These are phyloP conservation scores for Holotrichia oblita DNA, from an alignment of 1,140 invertebrate species.

Conservation along the genomic window DNA sequence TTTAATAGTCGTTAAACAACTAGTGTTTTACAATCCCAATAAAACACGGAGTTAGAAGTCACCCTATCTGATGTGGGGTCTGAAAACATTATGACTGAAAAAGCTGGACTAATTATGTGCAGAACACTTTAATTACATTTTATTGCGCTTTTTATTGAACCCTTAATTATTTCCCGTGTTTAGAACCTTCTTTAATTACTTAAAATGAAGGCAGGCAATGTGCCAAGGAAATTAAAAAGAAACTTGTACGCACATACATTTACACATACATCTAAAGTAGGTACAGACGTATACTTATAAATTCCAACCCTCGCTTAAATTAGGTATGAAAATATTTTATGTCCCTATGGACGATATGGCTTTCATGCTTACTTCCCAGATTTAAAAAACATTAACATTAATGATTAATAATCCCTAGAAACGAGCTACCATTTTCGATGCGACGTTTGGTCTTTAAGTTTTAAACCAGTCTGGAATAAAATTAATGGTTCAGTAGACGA, in stretches of 20 bases:
- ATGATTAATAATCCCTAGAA: constrained; percentile 22
- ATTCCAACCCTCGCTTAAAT: constrained; percentile 28
- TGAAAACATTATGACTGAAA: constrained; percentile 40
- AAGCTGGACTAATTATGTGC: constrained; percentile 39
- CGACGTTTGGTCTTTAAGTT: background rate
- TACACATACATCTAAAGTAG: background rate
- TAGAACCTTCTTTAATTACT: constrained; percentile 39
- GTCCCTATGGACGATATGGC: constrained; percentile 19
- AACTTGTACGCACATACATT: background rate
- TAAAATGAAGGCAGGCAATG: constrained; percentile 34
- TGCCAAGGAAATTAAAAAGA: constrained; percentile 29
- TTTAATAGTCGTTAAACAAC: constrained; percentile 5
- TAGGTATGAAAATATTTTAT: constrained; percentile 35
- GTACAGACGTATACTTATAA: background rate
- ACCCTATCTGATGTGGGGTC: constrained; percentile 8
- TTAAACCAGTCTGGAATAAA: background rate
- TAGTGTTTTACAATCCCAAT: constrained; percentile 30
- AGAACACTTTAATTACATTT: constrained; percentile 42
- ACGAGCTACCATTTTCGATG: background rate
- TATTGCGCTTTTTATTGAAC: constrained; percentile 39
- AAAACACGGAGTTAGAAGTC: constrained; percentile 21
- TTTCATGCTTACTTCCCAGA: constrained; percentile 22
- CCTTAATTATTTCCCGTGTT: constrained; percentile 40
- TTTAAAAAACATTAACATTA: constrained; percentile 29
- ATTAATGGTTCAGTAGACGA: background rate